phyloP scores from a whole-genome alignment of 2,797 vertebrate genomes.

The Rhincodon typus region DNA sequence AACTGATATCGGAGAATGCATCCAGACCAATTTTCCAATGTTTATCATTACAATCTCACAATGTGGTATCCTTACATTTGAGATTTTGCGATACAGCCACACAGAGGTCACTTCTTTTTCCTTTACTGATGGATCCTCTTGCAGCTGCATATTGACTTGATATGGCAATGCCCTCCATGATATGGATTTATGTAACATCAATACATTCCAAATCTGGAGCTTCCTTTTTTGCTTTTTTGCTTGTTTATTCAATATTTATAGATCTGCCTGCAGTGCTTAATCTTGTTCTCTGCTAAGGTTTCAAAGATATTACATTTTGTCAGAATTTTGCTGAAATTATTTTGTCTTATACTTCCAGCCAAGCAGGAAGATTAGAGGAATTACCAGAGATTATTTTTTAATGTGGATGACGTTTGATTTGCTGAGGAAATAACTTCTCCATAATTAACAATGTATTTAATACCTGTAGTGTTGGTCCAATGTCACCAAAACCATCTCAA shows the following conservation, averaged over 20 bases:
- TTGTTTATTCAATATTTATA: conserved; percentile 9
- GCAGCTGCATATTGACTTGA: background rate
- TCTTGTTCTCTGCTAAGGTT: background rate
- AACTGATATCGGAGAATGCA: background rate
- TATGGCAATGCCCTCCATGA: background rate
- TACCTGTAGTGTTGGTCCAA: background rate
- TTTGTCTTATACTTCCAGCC: background rate
- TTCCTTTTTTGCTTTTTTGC: background rate
- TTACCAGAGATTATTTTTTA: background rate
- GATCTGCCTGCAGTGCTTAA: background rate
- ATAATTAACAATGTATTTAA: background rate
- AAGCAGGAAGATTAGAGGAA: background rate
- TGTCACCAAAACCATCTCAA: background rate
- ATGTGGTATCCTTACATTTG: background rate
- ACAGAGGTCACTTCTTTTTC: background rate
- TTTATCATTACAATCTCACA: background rate
- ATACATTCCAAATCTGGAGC: background rate
- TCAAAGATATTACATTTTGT: background rate
- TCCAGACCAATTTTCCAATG: background rate
- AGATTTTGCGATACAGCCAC: background rate
- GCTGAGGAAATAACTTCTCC: background rate
- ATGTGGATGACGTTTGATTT: background rate
- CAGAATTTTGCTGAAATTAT: background rate
- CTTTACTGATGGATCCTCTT: background rate
- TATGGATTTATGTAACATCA: background rate